These are phyloP conservation scores for Pycnonotus jocosus DNA, from an alignment of 2,113 vertebrate genomes.

Conservation along the genomic window DNA sequence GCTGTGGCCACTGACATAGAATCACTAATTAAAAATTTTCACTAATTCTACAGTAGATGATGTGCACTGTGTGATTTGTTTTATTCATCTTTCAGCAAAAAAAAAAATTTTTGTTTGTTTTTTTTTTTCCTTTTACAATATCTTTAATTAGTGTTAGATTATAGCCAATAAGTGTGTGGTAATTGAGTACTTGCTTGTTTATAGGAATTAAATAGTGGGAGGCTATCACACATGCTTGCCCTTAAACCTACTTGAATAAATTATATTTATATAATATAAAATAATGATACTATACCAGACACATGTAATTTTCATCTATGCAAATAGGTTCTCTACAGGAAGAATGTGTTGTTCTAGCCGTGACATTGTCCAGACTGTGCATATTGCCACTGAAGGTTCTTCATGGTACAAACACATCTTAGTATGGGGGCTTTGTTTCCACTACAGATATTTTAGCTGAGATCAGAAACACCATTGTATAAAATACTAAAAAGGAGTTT, in stretches of 20 bases:
- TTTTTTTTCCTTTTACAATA: background rate
- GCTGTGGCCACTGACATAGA: background rate
- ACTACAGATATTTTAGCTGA: background rate
- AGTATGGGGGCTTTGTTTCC: background rate
- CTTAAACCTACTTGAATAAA: background rate
- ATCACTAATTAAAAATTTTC: background rate
- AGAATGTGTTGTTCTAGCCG: background rate
- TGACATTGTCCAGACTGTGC: background rate
- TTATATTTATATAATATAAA: background rate
- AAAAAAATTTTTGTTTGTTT: too few relatives aligned
- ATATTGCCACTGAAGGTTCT: background rate
- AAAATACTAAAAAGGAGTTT: background rate
- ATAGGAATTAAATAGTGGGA: background rate
- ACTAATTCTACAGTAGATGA: background rate
- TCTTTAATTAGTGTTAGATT: background rate
- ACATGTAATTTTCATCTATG: background rate
- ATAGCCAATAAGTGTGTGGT: background rate
- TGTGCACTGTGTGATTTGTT: background rate
- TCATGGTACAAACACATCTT: background rate
- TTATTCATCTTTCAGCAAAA: background rate
- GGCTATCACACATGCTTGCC: background rate
- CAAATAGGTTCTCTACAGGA: background rate
- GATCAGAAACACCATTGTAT: background rate
- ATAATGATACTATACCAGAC: background rate
- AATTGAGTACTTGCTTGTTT: background rate